A percentile compares a stretch with the other conserved stretches of the same genome.
Evolutionary conservation across 2,113 vertebrate genomes (phyloP).

Genomic region (Odocoileus hemionus): DNA sequence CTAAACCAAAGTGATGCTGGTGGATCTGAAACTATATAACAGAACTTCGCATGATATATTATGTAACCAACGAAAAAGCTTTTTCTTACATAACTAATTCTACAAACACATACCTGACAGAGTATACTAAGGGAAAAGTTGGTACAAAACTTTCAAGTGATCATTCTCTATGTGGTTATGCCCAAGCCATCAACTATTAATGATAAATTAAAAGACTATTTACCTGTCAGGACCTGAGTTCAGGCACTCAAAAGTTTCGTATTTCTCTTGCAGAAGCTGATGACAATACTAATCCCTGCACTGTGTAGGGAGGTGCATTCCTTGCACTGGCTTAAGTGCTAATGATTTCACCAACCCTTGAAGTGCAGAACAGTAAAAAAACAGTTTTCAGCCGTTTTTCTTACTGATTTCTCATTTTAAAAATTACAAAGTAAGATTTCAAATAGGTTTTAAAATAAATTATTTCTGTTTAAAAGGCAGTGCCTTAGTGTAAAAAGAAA

Average conservation of each 20-base stretch:
- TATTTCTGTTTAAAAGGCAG: conserved; percentile 40
- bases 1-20: background rate
- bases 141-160: conserved; percentile 17
- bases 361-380: conserved; percentile 69
- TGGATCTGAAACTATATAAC: background rate
- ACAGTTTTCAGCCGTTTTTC: conserved; percentile 64
- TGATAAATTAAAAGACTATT: conserved; percentile 41
- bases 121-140: conserved; percentile 27
- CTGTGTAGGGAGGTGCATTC: conserved; percentile 61
- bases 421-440: conserved; percentile 40
- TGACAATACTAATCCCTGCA: conserved; percentile 56
- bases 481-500: conserved; percentile 38
- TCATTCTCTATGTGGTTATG: conserved; percentile 21
- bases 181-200: conserved; percentile 41
- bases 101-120: conserved; percentile 2
- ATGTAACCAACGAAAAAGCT: background rate
- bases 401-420: conserved; percentile 50
- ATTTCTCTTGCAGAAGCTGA: conserved; percentile 59
- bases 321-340: conserved; percentile 66
- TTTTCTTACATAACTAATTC: conserved; percentile 25
- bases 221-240: conserved; percentile 64
- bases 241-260: conserved; percentile 57
- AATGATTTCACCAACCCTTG: conserved; percentile 70
- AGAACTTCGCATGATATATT: background rate
- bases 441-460: conserved; percentile 48